Evolutionary conservation across 2,113 vertebrate genomes (phyloP).

Genomic region (Aix galericulata): DNA sequence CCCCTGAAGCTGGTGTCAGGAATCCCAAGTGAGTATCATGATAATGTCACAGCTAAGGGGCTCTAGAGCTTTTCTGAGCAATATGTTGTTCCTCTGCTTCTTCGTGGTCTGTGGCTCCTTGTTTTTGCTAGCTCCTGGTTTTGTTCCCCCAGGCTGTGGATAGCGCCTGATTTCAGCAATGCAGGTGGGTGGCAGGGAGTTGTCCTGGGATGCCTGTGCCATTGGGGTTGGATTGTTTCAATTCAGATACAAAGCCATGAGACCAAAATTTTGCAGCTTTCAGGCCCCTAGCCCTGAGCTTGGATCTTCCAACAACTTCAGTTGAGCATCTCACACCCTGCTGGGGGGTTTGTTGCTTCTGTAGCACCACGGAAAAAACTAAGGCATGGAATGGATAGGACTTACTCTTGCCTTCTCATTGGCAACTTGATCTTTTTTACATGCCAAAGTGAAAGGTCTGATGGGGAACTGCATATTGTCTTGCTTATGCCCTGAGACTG

Average conservation of each 20-base stretch:
- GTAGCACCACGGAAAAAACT: fast-evolving
- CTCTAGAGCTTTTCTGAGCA: neutral
- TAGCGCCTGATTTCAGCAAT: neutral
- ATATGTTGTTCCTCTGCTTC: neutral
- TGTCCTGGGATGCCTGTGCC: neutral
- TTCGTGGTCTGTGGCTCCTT: fast-evolving
- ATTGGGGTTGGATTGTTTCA: neutral
- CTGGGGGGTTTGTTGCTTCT: neutral
- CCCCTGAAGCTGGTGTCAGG: constrained; percentile 96
- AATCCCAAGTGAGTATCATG: constrained; percentile 90
- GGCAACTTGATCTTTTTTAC: neutral
- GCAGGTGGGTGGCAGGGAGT: neutral
- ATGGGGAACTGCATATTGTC: neutral
- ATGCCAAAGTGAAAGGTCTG: neutral
- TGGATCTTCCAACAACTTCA: neutral
- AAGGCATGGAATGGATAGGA: neutral
- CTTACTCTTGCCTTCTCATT: neutral
- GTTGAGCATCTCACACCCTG: neutral
- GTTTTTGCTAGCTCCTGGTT: neutral
- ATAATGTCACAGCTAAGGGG: fast-evolving
- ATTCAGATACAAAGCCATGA: neutral
- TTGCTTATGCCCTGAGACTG: neutral
- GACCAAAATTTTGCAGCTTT: neutral
- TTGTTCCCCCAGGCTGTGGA: fast-evolving
- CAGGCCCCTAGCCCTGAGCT: neutral